Conservation (phyloP, 2,888 invertebrate genomes). For the Macaria liturata region DNA sequence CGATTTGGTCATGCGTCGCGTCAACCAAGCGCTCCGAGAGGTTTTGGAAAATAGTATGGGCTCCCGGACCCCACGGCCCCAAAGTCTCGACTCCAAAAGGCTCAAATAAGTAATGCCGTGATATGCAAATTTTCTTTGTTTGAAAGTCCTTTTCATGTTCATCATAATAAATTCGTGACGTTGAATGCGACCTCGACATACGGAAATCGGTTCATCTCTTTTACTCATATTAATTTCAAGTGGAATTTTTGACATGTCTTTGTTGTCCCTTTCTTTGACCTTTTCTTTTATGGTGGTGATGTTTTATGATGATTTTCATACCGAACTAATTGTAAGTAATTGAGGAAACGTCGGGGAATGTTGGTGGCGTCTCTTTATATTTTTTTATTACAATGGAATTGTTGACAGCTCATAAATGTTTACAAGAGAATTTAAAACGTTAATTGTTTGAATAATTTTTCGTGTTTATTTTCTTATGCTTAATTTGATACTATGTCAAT, state of each 20-base stretch:
- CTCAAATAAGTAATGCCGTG: too few relatives aligned
- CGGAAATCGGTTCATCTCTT: conserved; percentile 39
- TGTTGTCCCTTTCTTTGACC: conserved; percentile 38
- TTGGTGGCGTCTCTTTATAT: conserved; percentile 16
- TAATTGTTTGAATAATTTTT: background rate
- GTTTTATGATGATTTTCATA: conserved; percentile 24
- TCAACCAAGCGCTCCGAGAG: too few relatives aligned
- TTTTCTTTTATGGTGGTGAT: conserved; percentile 20
- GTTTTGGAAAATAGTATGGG: too few relatives aligned
- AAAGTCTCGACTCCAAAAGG: too few relatives aligned
- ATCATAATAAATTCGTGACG: conserved; percentile 50
- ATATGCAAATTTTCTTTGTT: conserved; percentile 46
- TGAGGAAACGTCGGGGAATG: conserved; percentile 29
- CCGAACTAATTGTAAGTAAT: conserved; percentile 21
- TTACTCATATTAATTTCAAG: conserved; percentile 24
- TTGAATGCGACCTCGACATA: conserved; percentile 50
- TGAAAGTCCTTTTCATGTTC: conserved; percentile 49
- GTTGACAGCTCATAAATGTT: conserved; percentile 21
- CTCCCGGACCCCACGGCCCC: too few relatives aligned
- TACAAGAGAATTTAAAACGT: conserved; percentile 3
- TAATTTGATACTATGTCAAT: too few relatives aligned
- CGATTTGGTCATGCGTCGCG: too few relatives aligned
- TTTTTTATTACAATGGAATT: conserved; percentile 19
- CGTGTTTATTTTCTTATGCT: too few relatives aligned
- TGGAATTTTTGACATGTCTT: conserved; percentile 25